These are phyloP conservation scores for Hemichromis elongatus DNA, from an alignment of 2,113 vertebrate genomes.

Conservation along the genomic window DNA sequence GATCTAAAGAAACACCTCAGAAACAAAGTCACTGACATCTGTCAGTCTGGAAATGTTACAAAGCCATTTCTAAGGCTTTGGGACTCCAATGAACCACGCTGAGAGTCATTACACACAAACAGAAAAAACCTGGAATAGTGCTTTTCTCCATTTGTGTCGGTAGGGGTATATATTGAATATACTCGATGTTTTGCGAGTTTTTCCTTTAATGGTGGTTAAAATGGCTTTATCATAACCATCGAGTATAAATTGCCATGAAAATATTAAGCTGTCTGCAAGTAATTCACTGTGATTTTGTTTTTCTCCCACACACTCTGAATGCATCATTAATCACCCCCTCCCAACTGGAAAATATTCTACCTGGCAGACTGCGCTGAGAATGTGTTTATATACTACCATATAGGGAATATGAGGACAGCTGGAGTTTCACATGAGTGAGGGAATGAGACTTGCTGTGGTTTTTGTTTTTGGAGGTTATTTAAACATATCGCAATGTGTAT, in stretches of 20 bases:
- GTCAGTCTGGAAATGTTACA: not conserved
- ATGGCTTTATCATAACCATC: not conserved
- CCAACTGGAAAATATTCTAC: not conserved
- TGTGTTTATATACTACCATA: not conserved
- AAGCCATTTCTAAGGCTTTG: not conserved
- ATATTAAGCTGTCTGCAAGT: not conserved
- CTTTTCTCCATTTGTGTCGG: too few species aligned
- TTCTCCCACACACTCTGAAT: not conserved
- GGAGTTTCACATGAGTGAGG: not conserved
- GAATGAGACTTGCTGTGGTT: not conserved
- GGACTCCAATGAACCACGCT: not conserved
- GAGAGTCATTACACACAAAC: not conserved
- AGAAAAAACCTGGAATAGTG: not conserved
- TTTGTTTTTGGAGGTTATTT: not conserved
- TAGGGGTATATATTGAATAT: not conserved
- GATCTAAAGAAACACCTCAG: not conserved
- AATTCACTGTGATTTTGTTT: not conserved
- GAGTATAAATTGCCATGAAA: not conserved
- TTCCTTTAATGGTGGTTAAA: not conserved
- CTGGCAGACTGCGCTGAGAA: not conserved
- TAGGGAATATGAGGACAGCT: not conserved
- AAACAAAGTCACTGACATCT: not conserved
- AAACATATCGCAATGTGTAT: not conserved
- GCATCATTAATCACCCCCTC: not conserved
- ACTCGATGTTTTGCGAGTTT: not conserved